phyloP scores from a whole-genome alignment of 2,113 vertebrate genomes.

The Cavia aperea region DNA sequence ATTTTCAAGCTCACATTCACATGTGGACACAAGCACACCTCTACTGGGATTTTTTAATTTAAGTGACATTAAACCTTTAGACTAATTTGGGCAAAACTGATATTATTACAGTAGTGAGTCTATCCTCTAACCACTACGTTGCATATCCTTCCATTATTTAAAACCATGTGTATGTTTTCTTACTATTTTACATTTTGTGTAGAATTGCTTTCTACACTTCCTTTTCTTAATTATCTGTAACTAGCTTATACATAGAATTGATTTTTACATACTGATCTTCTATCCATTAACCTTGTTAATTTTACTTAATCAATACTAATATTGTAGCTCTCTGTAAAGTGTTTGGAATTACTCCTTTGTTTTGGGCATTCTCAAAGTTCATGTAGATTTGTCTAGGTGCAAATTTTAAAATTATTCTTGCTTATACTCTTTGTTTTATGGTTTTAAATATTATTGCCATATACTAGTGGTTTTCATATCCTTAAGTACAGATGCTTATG shows the following conservation, averaged over 20 bases:
- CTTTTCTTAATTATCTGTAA: not conserved
- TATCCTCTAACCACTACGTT: not conserved
- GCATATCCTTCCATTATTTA: not conserved
- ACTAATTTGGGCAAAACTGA: not conserved
- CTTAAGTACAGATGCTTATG: not conserved
- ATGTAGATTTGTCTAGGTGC: not conserved
- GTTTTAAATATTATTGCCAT: not conserved
- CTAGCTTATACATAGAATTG: not conserved
- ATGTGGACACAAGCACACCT: not conserved
- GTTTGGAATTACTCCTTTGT: not conserved
- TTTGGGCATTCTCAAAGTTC: not conserved
- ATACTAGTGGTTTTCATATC: not conserved
- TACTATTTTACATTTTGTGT: not conserved
- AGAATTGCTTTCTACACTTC: not conserved
- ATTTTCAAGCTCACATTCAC: not conserved
- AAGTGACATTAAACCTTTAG: not conserved
- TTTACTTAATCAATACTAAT: not conserved
- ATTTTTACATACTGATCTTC: not conserved
- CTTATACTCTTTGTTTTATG: not conserved
- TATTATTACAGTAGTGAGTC: not conserved
- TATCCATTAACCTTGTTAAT: not conserved
- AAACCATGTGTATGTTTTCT: not conserved
- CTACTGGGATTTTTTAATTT: not conserved
- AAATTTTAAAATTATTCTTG: not conserved
- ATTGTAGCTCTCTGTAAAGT: not conserved